Evolutionary conservation across 2,113 vertebrate genomes (phyloP), one percentile per base, ranked within the genome.

Genomic region (Cettia cetti): DNA sequence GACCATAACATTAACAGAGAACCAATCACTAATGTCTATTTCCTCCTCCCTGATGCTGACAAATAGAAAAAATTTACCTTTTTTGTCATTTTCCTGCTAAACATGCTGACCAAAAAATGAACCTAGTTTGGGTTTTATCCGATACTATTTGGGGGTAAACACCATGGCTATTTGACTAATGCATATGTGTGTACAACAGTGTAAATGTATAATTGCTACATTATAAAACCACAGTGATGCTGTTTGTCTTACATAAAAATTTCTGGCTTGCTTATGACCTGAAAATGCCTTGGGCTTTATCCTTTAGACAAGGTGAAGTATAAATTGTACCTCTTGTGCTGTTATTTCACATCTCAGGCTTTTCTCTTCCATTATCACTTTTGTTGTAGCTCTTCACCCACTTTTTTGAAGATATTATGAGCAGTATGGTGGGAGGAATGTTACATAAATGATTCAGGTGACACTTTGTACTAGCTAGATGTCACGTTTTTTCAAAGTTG

Each of bases 371-470:
- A 56, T 95, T 95, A 78, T 75, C 89, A 86, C 86, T 89, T 94
- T 84, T 92, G 59, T 88, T 86, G 61, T 54, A 94, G 56, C 40
- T 84, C 82, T 75, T 97, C 89, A 83, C 80, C 75, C 91, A 84
- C 21, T 15, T 80, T 94, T 94, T 69, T 69, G 20, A 91, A 91
- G 95, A 85, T 93, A 95, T 91, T 92, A 93, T 93, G 92, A 95
- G 89, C 80, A 81, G 53, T 56, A 30, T 2, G 9, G 95, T 96
- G 79, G 94, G 94, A 94, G 89, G 95, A 89, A 64, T 52, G 72
- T 96, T 97, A 94, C 26, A 94, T 97, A 95, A 96, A 90, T 77
- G 54, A 83, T 90, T 89, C 76, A 90, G 80, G 66, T 95, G 86
- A 96, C 86, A 97, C 56, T 96, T 94, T 86, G 86, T 92, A 54